phyloP scores from a whole-genome alignment of 2,888 invertebrate species.

The Nezara viridula region DNA sequence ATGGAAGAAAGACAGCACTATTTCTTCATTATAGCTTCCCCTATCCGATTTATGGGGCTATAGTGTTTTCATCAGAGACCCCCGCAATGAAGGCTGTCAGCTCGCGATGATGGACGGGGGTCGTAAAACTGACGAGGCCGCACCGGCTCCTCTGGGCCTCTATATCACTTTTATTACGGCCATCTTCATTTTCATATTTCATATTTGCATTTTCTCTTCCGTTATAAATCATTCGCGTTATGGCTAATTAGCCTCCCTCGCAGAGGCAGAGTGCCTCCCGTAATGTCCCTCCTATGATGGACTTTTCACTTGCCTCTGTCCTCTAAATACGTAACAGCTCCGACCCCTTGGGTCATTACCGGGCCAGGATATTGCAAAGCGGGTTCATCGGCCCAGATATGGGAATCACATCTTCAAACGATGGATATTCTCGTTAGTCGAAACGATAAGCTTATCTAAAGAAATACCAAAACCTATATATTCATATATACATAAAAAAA shows the following conservation, averaged over 20 bases:
- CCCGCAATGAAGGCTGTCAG: conserved; percentile 76
- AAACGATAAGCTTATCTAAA: background rate
- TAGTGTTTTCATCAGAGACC: conserved; percentile 64
- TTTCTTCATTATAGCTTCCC: conserved; percentile 64
- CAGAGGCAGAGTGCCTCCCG: background rate
- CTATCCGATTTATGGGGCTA: conserved; percentile 64
- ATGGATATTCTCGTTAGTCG: background rate
- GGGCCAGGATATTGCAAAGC: background rate
- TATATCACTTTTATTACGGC: conserved; percentile 86
- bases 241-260: conserved; percentile 74
- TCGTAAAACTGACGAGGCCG: conserved; percentile 84
- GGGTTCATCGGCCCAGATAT: background rate
- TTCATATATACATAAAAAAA: no score
- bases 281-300: conserved; percentile 32
- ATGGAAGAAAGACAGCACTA: conserved; percentile 63
- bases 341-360: conserved; percentile 28
- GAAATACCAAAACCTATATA: no score
- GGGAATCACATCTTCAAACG: background rate
- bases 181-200: conserved; percentile 78
- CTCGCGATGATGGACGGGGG: conserved; percentile 79
- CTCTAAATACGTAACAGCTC: conserved; percentile 34
- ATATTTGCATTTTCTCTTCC: conserved; percentile 70
- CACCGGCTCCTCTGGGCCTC: conserved; percentile 75
- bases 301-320: conserved; percentile 40
- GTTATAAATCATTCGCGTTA: conserved; percentile 77